phyloP scores from a whole-genome alignment of 1,140 invertebrate species.

The Drosophila elegans region DNA sequence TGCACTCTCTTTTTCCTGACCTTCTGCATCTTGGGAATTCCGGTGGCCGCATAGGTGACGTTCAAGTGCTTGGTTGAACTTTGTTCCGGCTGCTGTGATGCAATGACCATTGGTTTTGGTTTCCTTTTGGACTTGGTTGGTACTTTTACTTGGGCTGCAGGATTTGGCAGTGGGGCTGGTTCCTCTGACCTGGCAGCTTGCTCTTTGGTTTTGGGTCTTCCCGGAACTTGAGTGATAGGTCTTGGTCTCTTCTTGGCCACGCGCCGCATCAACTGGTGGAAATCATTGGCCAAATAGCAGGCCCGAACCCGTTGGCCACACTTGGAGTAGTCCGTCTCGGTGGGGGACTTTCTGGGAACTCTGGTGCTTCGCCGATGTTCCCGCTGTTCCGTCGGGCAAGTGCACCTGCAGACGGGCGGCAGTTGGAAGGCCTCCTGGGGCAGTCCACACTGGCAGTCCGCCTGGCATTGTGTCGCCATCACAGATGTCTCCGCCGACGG shows the following conservation, averaged over 20 bases:
- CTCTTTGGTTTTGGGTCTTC: background rate
- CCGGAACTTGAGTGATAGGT: background rate
- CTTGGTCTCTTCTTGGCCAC: slow-evolving; percentile 37
- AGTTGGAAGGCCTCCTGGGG: background rate
- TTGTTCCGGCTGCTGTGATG: background rate
- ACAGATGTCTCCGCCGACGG: too few relatives aligned
- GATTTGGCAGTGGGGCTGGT: background rate
- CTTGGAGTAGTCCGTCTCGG: background rate
- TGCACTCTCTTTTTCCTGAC: background rate
- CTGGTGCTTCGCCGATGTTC: too few relatives aligned
- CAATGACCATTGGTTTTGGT: background rate
- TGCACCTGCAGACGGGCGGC: background rate
- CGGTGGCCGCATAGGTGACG: background rate
- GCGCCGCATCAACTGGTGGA: slow-evolving; percentile 43
- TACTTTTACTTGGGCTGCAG: background rate
- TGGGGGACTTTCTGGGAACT: background rate
- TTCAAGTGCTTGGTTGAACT: background rate
- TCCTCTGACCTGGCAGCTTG: background rate
- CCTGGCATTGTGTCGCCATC: background rate
- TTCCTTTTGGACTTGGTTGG: background rate
- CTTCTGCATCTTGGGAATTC: background rate
- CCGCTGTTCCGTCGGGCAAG: background rate
- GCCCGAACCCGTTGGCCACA: background rate
- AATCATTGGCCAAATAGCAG: slow-evolving; percentile 31
- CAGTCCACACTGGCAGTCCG: background rate